Evolutionary conservation across 2,888 invertebrate species (phyloP).

Genomic region (Drosophila prolongata): DNA sequence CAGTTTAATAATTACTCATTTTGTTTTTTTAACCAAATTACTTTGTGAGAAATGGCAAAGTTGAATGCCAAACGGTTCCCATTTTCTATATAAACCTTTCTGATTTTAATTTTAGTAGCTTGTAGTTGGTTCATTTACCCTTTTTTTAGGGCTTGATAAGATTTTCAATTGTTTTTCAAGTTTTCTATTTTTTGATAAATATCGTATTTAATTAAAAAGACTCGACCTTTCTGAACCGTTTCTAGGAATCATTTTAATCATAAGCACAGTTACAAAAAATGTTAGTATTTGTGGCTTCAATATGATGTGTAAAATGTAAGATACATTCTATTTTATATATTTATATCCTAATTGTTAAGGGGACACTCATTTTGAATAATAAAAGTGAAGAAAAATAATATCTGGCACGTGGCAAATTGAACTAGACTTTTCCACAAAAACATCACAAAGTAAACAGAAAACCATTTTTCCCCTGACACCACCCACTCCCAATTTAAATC

Average conservation of each 20-base stretch:
- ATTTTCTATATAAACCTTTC: constrained; percentile 27
- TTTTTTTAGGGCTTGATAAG: constrained; percentile 37
- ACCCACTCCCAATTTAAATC: neutral
- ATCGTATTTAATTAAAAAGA: constrained; percentile 15
- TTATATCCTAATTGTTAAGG: no score
- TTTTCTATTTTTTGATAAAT: neutral
- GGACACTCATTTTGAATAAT: neutral
- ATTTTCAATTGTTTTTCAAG: constrained; percentile 27
- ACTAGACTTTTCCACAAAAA: constrained; percentile 1
- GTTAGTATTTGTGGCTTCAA: no score
- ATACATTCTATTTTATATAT: no score
- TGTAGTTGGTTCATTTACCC: constrained; percentile 18
- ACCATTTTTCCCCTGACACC: constrained; percentile 11
- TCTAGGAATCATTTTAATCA: neutral
- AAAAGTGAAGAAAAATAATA: constrained; percentile 20
- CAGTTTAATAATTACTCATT: constrained; percentile 73
- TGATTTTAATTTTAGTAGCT: constrained; percentile 13
- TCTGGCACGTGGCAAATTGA: constrained; percentile 13
- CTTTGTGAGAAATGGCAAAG: constrained; percentile 55
- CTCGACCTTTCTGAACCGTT: neutral
- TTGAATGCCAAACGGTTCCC: constrained; percentile 55
- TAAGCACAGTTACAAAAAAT: neutral
- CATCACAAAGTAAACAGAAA: neutral
- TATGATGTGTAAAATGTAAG: no score
- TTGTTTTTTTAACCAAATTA: constrained; percentile 68